phyloP scores from a whole-genome alignment of 1,140 invertebrate genomes.

The Acromyrmex heyeri region DNA sequence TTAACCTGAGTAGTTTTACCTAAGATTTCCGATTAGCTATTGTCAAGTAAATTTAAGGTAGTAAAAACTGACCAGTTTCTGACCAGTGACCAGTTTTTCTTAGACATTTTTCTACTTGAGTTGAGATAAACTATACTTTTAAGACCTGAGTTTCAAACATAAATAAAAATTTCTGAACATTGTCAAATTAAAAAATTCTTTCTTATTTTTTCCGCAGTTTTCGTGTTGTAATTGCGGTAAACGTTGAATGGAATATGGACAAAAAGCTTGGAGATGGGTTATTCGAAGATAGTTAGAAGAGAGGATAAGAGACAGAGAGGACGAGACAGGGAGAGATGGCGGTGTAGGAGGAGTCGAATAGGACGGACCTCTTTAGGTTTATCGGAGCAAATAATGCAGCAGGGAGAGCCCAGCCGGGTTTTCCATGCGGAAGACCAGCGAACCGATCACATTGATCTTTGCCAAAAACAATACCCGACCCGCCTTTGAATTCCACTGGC shows the following conservation, averaged over 20 bases:
- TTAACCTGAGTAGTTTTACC: too few relatives aligned
- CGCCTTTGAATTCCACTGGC: slow-evolving; percentile 79
- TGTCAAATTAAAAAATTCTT: not conserved
- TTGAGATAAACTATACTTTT: not conserved
- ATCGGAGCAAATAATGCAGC: slow-evolving; percentile 81
- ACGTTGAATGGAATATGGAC: slow-evolving; percentile 47
- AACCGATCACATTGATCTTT: slow-evolving; percentile 83
- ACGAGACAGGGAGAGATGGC: slow-evolving; percentile 46
- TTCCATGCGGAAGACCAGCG: slow-evolving; percentile 79
- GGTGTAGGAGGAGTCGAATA: slow-evolving; percentile 63
- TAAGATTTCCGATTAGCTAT: too few relatives aligned
- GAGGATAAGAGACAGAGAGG: slow-evolving; percentile 10
- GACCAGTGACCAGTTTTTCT: too few relatives aligned
- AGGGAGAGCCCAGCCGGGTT: slow-evolving; percentile 69
- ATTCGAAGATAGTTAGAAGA: slow-evolving; percentile 17
- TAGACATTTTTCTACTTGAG: too few relatives aligned
- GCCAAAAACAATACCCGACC: slow-evolving; percentile 81
- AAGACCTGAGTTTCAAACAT: not conserved
- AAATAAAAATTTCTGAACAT: not conserved
- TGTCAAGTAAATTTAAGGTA: too few relatives aligned
- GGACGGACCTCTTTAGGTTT: slow-evolving; percentile 79
- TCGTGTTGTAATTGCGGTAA: slow-evolving; percentile 43
- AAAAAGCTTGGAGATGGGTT: slow-evolving; percentile 53
- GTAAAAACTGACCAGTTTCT: too few relatives aligned
- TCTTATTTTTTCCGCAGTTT: slow-evolving; percentile 11